phyloP scores from a whole-genome alignment of 2,797 vertebrate species.

The Phalanger gymnotis region DNA sequence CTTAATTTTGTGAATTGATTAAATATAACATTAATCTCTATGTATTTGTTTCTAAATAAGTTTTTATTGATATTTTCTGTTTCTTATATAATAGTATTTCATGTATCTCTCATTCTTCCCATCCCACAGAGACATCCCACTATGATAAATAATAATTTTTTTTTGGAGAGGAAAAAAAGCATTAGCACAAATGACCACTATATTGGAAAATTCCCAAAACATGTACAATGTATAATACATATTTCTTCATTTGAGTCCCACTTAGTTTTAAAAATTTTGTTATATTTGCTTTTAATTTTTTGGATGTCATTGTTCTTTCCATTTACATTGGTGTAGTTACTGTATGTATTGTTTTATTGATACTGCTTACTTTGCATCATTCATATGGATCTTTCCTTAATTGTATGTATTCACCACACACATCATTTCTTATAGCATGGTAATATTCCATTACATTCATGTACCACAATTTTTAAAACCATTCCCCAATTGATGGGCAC shows the following conservation, averaged over 20 bases:
- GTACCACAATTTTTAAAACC: neutral
- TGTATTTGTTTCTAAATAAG: neutral
- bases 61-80: neutral
- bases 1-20: neutral
- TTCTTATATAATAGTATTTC: neutral
- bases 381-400: neutral
- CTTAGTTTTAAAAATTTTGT: neutral
- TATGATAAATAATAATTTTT: neutral
- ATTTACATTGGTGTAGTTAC: neutral
- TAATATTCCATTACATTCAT: neutral
- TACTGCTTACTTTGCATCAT: neutral
- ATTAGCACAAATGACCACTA: neutral
- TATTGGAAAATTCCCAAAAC: neutral
- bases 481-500: too few species aligned
- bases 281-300: neutral
- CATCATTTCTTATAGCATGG: neutral
- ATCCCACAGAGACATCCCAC: neutral
- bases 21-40: neutral
- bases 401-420: neutral
- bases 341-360: neutral
- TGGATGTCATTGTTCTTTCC: neutral
- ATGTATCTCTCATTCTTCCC: neutral
- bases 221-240: neutral
- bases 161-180: neutral
- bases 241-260: neutral